These are phyloP conservation scores for Pandemis heparana DNA, from an alignment of 2,888 invertebrate genomes.

Conservation along the genomic window DNA sequence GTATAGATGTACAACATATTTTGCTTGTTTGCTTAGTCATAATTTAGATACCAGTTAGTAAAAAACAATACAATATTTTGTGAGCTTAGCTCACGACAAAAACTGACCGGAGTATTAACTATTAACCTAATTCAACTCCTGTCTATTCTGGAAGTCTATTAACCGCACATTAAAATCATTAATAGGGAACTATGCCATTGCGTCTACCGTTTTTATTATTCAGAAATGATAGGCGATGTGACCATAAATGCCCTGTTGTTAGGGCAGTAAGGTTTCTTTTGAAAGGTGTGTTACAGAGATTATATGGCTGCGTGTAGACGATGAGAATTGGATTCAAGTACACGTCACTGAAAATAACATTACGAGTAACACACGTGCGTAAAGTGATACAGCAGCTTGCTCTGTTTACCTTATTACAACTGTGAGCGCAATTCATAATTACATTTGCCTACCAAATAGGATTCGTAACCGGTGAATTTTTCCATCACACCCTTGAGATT, in stretches of 20 bases:
- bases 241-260: conserved; percentile 57
- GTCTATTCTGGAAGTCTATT: conserved; percentile 30
- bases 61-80: background rate
- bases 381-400: conserved; percentile 57
- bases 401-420: conserved; percentile 48
- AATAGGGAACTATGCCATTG: conserved; percentile 33
- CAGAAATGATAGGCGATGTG: conserved; percentile 11
- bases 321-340: conserved; percentile 72
- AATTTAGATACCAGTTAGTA: background rate
- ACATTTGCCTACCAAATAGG: background rate
- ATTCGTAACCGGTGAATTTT: background rate
- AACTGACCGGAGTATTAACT: conserved; percentile 13
- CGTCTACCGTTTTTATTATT: conserved; percentile 30
- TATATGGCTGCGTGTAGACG: conserved; percentile 73
- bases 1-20: background rate
- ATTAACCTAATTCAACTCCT: conserved; percentile 21
- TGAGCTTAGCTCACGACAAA: background rate
- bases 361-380: conserved; percentile 67
- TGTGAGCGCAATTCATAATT: background rate
- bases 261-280: conserved; percentile 72
- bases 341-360: conserved; percentile 76
- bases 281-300: conserved; percentile 56
- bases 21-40: background rate
- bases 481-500: background rate
- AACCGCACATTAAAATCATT: conserved; percentile 34